phyloP scores from a whole-genome alignment of 2,113 vertebrate species.

The Loxodonta africana region DNA sequence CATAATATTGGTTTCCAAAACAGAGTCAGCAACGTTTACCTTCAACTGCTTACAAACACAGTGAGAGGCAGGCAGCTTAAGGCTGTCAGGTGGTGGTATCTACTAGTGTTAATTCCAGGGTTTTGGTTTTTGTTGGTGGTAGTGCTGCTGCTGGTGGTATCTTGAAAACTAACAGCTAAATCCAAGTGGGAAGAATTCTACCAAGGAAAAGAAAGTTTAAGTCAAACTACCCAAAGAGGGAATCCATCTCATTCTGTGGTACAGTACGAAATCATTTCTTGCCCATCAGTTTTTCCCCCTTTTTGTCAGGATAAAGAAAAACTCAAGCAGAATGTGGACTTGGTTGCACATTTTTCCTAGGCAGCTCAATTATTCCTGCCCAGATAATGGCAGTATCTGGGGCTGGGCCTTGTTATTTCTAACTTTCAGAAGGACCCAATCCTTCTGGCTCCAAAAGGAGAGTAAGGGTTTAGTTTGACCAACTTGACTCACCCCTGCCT shows the following conservation, averaged over 20 bases:
- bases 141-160: background rate
- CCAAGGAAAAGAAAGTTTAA: background rate
- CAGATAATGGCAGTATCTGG: background rate
- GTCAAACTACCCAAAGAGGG: background rate
- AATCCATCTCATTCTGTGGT: background rate
- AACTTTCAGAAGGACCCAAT: background rate
- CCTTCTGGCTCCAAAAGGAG: background rate
- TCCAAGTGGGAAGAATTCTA: background rate
- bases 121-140: background rate
- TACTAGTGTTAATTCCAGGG: background rate
- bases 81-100: background rate
- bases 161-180: background rate
- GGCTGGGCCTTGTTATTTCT: background rate
- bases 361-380: background rate
- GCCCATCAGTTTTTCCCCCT: background rate
- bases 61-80: background rate
- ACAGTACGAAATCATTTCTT: background rate
- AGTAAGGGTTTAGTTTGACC: background rate
- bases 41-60: background rate
- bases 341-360: background rate
- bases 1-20: background rate
- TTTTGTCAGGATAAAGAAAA: slow-evolving; percentile 35
- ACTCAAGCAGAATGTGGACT: background rate
- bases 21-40: background rate
- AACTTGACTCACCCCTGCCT: background rate